Base-by-base conservation (phyloP, 2,113 vertebrate genomes). In the Coptodon bakossiorum region DNA sequence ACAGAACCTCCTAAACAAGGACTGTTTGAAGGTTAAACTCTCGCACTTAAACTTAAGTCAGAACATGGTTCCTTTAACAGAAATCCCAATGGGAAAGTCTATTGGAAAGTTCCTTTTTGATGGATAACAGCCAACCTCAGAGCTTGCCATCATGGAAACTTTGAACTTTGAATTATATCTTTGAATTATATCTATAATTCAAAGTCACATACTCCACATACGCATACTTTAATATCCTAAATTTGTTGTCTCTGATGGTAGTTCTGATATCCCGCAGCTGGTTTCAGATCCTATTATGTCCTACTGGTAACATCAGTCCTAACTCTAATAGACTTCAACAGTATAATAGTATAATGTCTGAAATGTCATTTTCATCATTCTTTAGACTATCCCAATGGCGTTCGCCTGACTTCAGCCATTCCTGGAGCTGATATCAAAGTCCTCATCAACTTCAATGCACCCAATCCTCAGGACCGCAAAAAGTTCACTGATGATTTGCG, bases 391-490 rank as follows among this genome's bases (percentile, higher is more conserved):
- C 98, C 98, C 86, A 99, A 99, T 0, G 98, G 98, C 81, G 98
- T 99, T 89, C 97, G 98, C 63, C 96, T 99, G 91, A 99, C 98
- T 0, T 99, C 98, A 2, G 98, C 98, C 71, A 97, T 99, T 90
- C 98, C 98, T 1, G 98, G 98, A 48, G 97, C 98, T 16, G 98
- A 99, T 95, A 97, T 98, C 93, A 99, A 98, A 96, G 97, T 99
- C 52, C 96, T 99, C 81, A 99, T 99, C 87, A 99, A 99, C 94
- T 99, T 99, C 96, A 99, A 99, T 2, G 98, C 98, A n/a, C 98
- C 98, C 68, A 99, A 99, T 91, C 98, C 98, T 92, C 98, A 99
- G 95, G 98, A 99, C 95, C 97, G 98, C 89, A 99, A 99, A 92
- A 99, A 99, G 94, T 99, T 99, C 93, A 99, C 98, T 0, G 98